Evolutionary conservation across 2,888 invertebrate genomes (phyloP), one percentile per base, ranked within the genome.

Genomic region (Mythimna impura): DNA sequence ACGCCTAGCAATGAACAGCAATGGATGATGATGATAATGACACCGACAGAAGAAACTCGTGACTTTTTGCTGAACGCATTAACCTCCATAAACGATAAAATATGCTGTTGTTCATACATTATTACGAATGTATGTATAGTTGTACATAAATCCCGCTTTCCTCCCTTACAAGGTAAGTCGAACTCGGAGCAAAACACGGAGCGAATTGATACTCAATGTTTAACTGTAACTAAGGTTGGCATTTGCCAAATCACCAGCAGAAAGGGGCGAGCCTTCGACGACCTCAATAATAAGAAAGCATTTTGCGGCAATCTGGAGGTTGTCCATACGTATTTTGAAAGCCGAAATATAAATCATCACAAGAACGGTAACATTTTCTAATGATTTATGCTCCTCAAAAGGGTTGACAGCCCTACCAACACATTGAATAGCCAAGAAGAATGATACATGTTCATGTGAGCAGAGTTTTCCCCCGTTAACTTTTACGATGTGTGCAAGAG

Each of bases 401-500:
- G 47, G 43, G 10, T 60, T 57, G 80, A 55, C 80, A 81, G 47
- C 80, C 80, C 74, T 81, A 65, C 52, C 50, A 52, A 60, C 34
- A 34, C 60, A 60, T 63, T 52, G 69, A 64, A 73, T 68, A 67
- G 17, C 54, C 62, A 64, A 71, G 62, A 82, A 85, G 76, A 77
- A 71, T 72, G 66, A 79, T 61, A 82, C 64, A 66, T 47, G 65
- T 66, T 70, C 71, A 57, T 77, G 70, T 66, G 62, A 77, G 70
- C 47, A 61, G 66, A 69, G 54, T 77, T 68, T 76, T 73, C 58
- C 66, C 76, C 84, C 86, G 84, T 84, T 84, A 86, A 76, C 73
- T 81, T 78, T 83, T 78, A 84, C 84, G 84, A 78, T 75, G 73
- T 81, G 73, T 61, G 74, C 78, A 85, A 78, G 72, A 74, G 75